Conservation (phyloP, 2,888 invertebrate genomes). For the Tuberolachnus salignus region DNA sequence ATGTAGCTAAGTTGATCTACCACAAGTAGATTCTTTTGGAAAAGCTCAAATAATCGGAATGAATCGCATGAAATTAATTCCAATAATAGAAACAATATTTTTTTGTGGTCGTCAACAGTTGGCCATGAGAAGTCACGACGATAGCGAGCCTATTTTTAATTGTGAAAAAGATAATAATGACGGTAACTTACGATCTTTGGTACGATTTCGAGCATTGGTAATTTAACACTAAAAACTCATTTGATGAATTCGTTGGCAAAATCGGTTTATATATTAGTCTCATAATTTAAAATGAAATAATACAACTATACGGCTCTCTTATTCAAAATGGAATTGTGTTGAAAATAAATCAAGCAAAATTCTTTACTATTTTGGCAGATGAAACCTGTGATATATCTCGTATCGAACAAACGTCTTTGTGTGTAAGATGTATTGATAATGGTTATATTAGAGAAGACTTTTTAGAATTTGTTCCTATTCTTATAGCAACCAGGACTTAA, state of each 20-base stretch:
- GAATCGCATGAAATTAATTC: slow-evolving; percentile 14
- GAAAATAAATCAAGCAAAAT: slow-evolving; percentile 58
- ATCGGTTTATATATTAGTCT: slow-evolving; percentile 60
- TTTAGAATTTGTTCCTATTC: too few species aligned
- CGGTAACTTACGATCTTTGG: not conserved
- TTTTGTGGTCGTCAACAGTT: slow-evolving; percentile 27
- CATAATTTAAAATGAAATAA: slow-evolving; percentile 60
- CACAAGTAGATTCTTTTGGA: slow-evolving; percentile 26
- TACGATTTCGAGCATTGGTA: slow-evolving; percentile 8
- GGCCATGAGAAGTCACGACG: slow-evolving; percentile 11
- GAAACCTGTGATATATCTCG: slow-evolving; percentile 52
- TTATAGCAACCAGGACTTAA: too few species aligned
- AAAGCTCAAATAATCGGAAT: slow-evolving; percentile 13
- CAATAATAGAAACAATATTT: slow-evolving; percentile 17
- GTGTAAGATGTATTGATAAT: not conserved
- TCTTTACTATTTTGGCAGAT: slow-evolving; percentile 56
- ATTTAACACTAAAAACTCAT: too few species aligned
- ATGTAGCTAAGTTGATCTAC: too few species aligned
- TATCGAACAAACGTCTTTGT: slow-evolving; percentile 15
- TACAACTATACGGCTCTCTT: slow-evolving; percentile 58
- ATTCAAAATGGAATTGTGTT: slow-evolving; percentile 59
- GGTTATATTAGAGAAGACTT: too few species aligned
- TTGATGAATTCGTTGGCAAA: slow-evolving; percentile 54
- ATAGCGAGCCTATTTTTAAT: slow-evolving; percentile 10
- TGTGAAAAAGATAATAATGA: slow-evolving; percentile 16